phyloP scores from a whole-genome alignment of 2,113 vertebrate species.

The Dicerorhinus sumatrensis region DNA sequence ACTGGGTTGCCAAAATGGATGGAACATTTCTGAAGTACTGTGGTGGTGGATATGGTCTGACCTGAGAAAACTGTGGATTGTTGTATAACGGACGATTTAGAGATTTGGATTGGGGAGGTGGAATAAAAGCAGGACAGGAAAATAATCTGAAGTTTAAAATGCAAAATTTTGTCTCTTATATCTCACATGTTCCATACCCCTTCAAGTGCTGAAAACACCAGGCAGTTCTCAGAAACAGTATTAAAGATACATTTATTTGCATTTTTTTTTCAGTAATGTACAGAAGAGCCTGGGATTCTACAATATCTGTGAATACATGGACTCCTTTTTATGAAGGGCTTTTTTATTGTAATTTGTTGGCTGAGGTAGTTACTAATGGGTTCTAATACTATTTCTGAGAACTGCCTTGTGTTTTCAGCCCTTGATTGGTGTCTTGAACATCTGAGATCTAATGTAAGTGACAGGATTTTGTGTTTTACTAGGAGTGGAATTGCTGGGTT shows the following conservation, averaged over 20 bases:
- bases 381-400: not conserved
- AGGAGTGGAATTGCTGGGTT: too few relatives aligned
- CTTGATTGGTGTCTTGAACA: not conserved
- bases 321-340: not conserved
- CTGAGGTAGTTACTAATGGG: not conserved
- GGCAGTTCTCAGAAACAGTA: too few relatives aligned
- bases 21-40: conserved; percentile 92
- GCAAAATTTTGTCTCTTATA: too few relatives aligned
- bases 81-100: too few relatives aligned
- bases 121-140: too few relatives aligned
- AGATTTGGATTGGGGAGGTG: too few relatives aligned
- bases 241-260: not conserved
- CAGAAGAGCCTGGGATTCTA: not conserved
- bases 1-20: conserved; percentile 85
- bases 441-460: not conserved
- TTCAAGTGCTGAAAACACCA: too few relatives aligned
- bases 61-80: not conserved
- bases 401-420: not conserved
- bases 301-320: not conserved
- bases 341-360: not conserved
- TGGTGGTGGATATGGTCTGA: not conserved
- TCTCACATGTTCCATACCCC: too few relatives aligned
- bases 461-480: not conserved
- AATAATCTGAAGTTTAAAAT: too few relatives aligned
- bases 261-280: not conserved